Percentiles rank a stretch among this genome's conserved stretches.
Conservation (phyloP, 2,888 invertebrate species). For the Polydrusus tereticollis region DNA sequence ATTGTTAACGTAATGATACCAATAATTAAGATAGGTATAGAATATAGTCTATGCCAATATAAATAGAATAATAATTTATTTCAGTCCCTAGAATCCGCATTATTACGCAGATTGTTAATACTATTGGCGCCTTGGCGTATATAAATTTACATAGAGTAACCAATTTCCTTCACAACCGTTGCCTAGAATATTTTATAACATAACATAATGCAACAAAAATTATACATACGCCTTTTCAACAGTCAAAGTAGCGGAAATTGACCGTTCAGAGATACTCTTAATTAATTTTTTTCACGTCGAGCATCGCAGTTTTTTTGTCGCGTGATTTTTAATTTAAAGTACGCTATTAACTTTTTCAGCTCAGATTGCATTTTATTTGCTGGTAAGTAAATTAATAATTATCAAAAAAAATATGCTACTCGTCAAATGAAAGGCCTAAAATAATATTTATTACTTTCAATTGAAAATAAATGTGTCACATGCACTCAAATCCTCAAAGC, state of each 20-base stretch:
- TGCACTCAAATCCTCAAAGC: no score
- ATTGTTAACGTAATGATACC: not conserved
- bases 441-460: no score
- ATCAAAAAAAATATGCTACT: no score
- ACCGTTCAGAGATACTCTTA: constrained; percentile 9
- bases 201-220: constrained; percentile 15
- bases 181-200: constrained; percentile 20
- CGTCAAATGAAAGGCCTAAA: no score
- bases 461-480: no score
- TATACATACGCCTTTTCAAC: constrained; percentile 16
- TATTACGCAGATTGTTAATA: not conserved
- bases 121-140: constrained; percentile 3
- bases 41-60: not conserved
- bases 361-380: no score
- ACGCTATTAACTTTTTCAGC: not conserved
- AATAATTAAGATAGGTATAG: not conserved
- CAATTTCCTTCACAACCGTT: constrained; percentile 1
- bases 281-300: constrained; percentile 24
- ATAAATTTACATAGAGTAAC: constrained; percentile 11
- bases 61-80: not conserved
- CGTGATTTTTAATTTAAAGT: not conserved
- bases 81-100: not conserved
- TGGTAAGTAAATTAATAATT: no score
- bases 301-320: not conserved
- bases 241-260: constrained; percentile 14